Base-by-base conservation (phyloP, 2,797 vertebrate species). In the Parauchenoglanis ngamensis region DNA sequence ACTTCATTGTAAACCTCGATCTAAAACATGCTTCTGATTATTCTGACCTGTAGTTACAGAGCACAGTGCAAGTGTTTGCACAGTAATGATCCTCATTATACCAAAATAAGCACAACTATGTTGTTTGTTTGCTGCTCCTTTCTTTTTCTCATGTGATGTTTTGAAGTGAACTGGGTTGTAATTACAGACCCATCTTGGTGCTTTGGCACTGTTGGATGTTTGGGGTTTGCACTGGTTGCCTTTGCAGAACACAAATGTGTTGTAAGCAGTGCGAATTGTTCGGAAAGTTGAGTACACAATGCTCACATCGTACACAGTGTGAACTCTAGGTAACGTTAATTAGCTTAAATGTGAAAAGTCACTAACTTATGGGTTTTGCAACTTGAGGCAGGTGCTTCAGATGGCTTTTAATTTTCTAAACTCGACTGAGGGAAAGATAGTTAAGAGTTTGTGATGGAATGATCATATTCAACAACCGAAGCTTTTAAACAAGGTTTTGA, bases 141-240 rank as follows among this genome's bases (percentile, higher is more conserved):
- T 83, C 80, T 83, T 52, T 67, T 83, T 83, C 80, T 83, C 61
- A 31, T 83, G 80, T 83, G 63, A 83, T 83, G 80, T 83, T 83
- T 83, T 67, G 40, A 67, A 83, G 46, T 83, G 63, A 83, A 83
- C 44, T 54, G 46, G 46, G 61, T 54, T 83, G 63, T 83, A 83
- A 83, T 83, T 83, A 83, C 80, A 83, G 80, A 54, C 61, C 80
- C 40, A 67, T 67, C 46, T 52, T 83, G 44, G 31, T 68, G 80
- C 46, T 54, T 82, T 83, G 80, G 80, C 80, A 31, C 17, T 31
- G 61, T 28, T 68, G 10, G 44, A 68, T 46, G 7, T 83, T 83
- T 67, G 46, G 28, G 80, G 61, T 83, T 83, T 83, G 13, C 44
- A 83, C 61, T 67, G 44, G 80, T 68, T 65, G 80, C 61, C 56